A percentile compares a stretch with the other conserved stretches of the same genome.
Conservation (phyloP, 2,888 invertebrate genomes). For the Ennomos quercinarius region DNA sequence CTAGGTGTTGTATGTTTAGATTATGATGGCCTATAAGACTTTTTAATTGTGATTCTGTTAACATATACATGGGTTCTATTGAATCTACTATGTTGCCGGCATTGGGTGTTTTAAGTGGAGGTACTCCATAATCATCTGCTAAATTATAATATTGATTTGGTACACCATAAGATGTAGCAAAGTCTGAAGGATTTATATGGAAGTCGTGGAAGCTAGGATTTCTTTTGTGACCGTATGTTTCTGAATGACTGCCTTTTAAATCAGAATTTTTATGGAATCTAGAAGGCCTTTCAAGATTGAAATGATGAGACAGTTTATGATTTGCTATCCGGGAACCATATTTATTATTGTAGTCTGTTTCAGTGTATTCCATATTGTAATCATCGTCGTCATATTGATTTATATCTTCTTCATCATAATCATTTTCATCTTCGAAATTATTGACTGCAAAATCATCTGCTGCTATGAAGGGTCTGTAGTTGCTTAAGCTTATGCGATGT, state of each 20-base stretch:
- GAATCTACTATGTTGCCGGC: slow-evolving; percentile 36
- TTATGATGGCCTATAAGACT: slow-evolving; percentile 68
- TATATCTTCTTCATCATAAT: slow-evolving; percentile 36
- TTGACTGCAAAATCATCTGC: slow-evolving; percentile 26
- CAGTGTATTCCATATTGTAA: slow-evolving; percentile 53
- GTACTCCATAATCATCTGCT: slow-evolving; percentile 35
- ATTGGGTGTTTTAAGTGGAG: slow-evolving; percentile 29
- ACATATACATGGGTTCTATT: slow-evolving; percentile 72
- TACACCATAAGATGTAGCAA: slow-evolving; percentile 42
- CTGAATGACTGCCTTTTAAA: slow-evolving; percentile 34
- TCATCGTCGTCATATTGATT: slow-evolving; percentile 42
- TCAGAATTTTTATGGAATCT: slow-evolving; percentile 30
- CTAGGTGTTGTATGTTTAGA: slow-evolving; percentile 72
- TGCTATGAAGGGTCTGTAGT: slow-evolving; percentile 20
- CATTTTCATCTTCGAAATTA: slow-evolving; percentile 42
- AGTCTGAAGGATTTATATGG: slow-evolving; percentile 23
- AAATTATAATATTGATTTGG: slow-evolving; percentile 35
- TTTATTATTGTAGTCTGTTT: slow-evolving; percentile 48
- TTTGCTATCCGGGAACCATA: slow-evolving; percentile 34
- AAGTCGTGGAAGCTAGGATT: slow-evolving; percentile 16
- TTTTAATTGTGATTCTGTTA: slow-evolving; percentile 71
- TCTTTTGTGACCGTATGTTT: slow-evolving; percentile 31
- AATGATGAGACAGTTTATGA: slow-evolving; percentile 36
- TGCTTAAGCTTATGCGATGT: slow-evolving; percentile 36
- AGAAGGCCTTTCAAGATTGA: slow-evolving; percentile 14